Evolutionary conservation across 2,888 invertebrate genomes (phyloP), one percentile per base, ranked within the genome.

Genomic region (Hyposoter didymator): DNA sequence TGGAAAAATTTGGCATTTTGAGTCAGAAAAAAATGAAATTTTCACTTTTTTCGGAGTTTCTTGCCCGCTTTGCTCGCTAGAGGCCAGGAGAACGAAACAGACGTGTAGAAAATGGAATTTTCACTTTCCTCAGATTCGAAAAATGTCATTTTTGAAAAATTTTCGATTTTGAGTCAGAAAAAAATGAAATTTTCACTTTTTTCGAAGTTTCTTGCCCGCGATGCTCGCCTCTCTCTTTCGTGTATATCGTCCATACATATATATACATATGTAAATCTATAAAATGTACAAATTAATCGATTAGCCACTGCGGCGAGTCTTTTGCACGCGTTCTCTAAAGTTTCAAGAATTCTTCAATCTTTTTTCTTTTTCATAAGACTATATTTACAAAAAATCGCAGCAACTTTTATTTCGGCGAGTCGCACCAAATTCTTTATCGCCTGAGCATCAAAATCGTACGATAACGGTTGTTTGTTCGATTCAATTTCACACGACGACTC

Each of bases 241-340:
- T 39, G 39, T 39, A 39, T 39, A 39, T 10, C 39, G 39, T 39
- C 39, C 39, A 39, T 82, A 74, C 66, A 78, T 55, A 43, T 81
- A 55, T 49, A 47, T 67, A 82, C 73, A 75, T 82, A 74, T 81
- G 69, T 86, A 28, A 69, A 55, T 82, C 72, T 87, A 82, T 87
- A 85, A 88, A 87, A 88, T 88, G 82, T 88, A 87, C 88, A 87
- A 84, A 87, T 87, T 66, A 85, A 88, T 85, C 47, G 72, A 45
- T 47, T 47, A 43, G 69, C 74, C 55, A 32, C n/a, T n/a, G 12
- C 55, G 73, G 76, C 81, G 62, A 84, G 52, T 72, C 66, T 45
- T 64, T 82, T 35, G 22, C 64, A 52, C 66, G 70, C 75, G 49
- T 62, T 32, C 7, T 39, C 43, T 59, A 67, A 49, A 39, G 73